phyloP scores from a whole-genome alignment of 2,113 vertebrate species.

The Sinocyclocheilus anshuiensis region DNA sequence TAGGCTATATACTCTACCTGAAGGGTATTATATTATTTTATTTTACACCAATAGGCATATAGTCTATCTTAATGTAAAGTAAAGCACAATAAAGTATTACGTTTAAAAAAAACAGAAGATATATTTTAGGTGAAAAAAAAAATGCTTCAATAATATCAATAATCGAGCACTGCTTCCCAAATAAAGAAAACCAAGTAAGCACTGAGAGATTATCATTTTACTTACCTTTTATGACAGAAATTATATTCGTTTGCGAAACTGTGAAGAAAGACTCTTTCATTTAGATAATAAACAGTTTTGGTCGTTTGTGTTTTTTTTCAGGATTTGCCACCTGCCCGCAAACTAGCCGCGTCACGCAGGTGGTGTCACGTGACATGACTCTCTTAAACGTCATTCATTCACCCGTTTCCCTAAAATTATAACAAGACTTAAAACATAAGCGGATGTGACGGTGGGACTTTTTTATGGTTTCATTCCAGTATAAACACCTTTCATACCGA shows the following conservation, averaged over 20 bases:
- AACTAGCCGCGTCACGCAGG: not conserved
- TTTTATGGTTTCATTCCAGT: not conserved
- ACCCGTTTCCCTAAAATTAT: not conserved
- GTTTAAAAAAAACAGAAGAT: not conserved
- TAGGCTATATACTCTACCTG: not conserved
- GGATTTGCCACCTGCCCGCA: slow-evolving; percentile 19
- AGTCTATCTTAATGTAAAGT: not conserved
- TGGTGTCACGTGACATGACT: slow-evolving; percentile 54
- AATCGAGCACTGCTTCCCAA: not conserved
- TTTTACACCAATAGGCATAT: not conserved
- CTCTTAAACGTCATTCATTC: no score
- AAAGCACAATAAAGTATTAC: not conserved
- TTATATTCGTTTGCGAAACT: not conserved
- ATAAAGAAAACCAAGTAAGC: not conserved
- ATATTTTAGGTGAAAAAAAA: not conserved
- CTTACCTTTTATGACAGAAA: not conserved
- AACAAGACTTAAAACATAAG: not conserved
- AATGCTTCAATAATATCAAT: no score
- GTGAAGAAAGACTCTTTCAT: not conserved
- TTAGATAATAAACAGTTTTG: not conserved
- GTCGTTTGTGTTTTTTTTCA: not conserved
- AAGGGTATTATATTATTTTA: not conserved
- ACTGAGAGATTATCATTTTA: not conserved
- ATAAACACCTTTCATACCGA: not conserved
- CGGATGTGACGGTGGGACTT: not conserved